phyloP scores from a whole-genome alignment of 2,797 vertebrate genomes.

The Pseudochromis fuscus region DNA sequence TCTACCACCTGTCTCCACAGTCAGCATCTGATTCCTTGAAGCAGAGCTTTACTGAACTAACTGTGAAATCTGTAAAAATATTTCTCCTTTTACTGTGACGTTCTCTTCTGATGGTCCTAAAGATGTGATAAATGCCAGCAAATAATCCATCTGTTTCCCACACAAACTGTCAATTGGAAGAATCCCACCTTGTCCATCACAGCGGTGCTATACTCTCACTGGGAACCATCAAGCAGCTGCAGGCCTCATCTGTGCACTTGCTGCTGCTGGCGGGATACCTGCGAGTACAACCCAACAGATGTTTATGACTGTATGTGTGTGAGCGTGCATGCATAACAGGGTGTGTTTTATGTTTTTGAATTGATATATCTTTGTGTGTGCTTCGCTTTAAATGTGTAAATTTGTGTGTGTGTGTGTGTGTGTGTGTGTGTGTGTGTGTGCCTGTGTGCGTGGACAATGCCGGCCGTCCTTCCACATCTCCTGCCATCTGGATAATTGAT shows the following conservation, averaged over 20 bases:
- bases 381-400: slow-evolving; percentile 44
- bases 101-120: slow-evolving; percentile 69
- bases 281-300: slow-evolving; percentile 78
- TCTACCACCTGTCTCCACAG: background rate
- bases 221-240: slow-evolving; percentile 77
- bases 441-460: slow-evolving; percentile 39
- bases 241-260: slow-evolving; percentile 76
- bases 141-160: slow-evolving; percentile 76
- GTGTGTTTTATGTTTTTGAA: slow-evolving; percentile 57
- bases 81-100: slow-evolving; percentile 27
- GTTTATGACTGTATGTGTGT: slow-evolving; percentile 74
- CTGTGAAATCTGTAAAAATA: slow-evolving; percentile 33
- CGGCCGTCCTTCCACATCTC: slow-evolving; percentile 55
- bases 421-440: slow-evolving; percentile 30
- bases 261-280: slow-evolving; percentile 74
- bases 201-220: slow-evolving; percentile 54
- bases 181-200: slow-evolving; percentile 71
- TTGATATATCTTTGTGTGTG: slow-evolving; percentile 51
- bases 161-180: slow-evolving; percentile 71
- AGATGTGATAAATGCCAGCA: slow-evolving; percentile 71
- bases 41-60: slow-evolving; percentile 6
- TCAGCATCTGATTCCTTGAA: slow-evolving; percentile 1
- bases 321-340: slow-evolving; percentile 10
- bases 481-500: slow-evolving; percentile 86
- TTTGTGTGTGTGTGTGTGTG: slow-evolving; percentile 24